Conservation (phyloP, 2,888 invertebrate genomes). For the Drosophila nigricruria region DNA sequence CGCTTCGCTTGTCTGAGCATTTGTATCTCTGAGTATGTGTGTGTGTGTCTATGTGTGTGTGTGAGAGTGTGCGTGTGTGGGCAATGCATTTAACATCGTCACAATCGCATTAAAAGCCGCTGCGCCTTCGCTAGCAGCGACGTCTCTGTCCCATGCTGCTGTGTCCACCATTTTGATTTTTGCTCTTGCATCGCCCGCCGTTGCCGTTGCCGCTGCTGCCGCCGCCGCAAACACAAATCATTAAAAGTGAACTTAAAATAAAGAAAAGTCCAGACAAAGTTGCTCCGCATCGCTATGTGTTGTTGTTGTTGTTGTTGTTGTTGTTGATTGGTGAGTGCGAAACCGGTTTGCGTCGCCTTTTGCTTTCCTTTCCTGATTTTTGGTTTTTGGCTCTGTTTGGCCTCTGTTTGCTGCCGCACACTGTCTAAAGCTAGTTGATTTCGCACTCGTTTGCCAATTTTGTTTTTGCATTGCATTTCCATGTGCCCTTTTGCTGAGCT, state of each 20-base stretch:
- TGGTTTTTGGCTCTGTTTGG: conserved; percentile 20
- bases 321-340: conserved; percentile 27
- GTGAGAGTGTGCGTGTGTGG: conserved; percentile 55
- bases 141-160: conserved; percentile 38
- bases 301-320: conserved; percentile 25
- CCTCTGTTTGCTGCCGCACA: conserved; percentile 65
- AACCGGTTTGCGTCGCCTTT: conserved; percentile 70
- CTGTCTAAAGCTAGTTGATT: conserved; percentile 20
- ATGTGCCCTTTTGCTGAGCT: conserved; percentile 46
- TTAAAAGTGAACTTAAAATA: conserved; percentile 80
- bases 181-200: conserved; percentile 59
- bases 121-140: conserved; percentile 48
- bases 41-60: conserved; percentile 18
- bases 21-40: conserved; percentile 10
- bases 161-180: conserved; percentile 84
- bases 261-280: conserved; percentile 80
- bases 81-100: conserved; percentile 80
- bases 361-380: conserved; percentile 39
- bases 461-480: conserved; percentile 50
- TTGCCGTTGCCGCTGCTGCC: conserved; percentile 41
- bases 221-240: conserved; percentile 60
- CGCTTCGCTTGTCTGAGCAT: conserved; percentile 40
- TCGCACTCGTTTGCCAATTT: conserved; percentile 30
- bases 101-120: conserved; percentile 80
- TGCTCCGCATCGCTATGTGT: conserved; percentile 41